phyloP scores from a whole-genome alignment of 2,888 invertebrate genomes.

The Belgica antarctica region DNA sequence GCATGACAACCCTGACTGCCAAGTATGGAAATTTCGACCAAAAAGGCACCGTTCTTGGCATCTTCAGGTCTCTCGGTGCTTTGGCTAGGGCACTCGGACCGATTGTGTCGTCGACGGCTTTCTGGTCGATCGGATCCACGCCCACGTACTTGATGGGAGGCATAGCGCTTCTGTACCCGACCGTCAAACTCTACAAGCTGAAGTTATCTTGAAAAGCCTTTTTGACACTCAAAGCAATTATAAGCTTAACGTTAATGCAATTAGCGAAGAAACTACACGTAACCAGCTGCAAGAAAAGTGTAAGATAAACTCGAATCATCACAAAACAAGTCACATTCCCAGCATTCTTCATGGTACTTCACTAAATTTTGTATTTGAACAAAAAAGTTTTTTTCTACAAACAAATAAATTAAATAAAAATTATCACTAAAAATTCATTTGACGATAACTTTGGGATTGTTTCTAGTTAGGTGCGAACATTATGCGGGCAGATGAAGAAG shows the following conservation, averaged over 20 bases:
- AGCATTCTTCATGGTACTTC: not conserved
- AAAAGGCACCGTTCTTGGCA: constrained; percentile 90
- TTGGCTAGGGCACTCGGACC: constrained; percentile 91
- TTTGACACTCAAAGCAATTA: constrained; percentile 9
- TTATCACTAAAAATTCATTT: constrained; percentile 8
- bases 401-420: not conserved
- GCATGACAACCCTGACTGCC: constrained; percentile 90
- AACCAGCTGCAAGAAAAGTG: not conserved
- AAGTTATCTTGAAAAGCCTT: constrained; percentile 44
- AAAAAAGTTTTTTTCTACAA: constrained; percentile 27
- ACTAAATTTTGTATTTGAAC: constrained; percentile 6
- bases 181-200: constrained; percentile 61
- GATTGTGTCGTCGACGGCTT: constrained; percentile 80
- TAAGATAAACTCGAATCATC: not conserved
- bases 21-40: constrained; percentile 74
- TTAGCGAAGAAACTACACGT: not conserved
- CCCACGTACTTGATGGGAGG: constrained; percentile 81
- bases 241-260: not conserved
- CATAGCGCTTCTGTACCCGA: constrained; percentile 71
- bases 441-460: constrained; percentile 8
- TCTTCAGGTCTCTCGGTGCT: constrained; percentile 91
- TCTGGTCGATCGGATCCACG: constrained; percentile 86
- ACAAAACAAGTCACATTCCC: not conserved
- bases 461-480: not conserved
- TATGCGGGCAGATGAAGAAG: not conserved